Conservation (phyloP, 2,888 invertebrate species). For the Sclerodermus sp. region DNA sequence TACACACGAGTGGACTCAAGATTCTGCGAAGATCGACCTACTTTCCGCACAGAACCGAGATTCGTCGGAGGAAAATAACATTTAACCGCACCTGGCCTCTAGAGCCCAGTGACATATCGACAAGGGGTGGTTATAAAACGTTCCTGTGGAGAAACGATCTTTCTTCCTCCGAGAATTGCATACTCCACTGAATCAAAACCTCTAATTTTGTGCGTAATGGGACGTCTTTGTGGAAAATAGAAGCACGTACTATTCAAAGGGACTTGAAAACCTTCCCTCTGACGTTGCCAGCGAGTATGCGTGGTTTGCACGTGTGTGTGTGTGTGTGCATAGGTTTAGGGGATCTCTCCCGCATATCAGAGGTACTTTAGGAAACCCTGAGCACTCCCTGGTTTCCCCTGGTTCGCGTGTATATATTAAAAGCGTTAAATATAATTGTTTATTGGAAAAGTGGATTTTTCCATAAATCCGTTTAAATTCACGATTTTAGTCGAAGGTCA, state of each 20-base stretch:
- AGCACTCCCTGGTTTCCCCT: no score
- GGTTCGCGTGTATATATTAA: no score
- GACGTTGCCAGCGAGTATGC: no score
- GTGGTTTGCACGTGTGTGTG: no score
- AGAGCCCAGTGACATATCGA: constrained; percentile 9
- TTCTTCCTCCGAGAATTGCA: constrained; percentile 23
- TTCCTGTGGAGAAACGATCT: constrained; percentile 24
- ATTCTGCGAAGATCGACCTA: constrained; percentile 15
- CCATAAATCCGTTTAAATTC: no score
- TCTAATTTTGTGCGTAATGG: constrained; percentile 51
- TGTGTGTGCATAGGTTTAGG: no score
- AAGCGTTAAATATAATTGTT: no score
- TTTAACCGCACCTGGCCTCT: constrained; percentile 28
- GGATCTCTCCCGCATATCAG: no score
- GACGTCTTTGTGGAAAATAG: constrained; percentile 25
- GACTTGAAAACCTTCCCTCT: no score
- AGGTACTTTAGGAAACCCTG: no score
- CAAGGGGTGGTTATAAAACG: constrained; percentile 20
- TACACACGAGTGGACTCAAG: constrained; percentile 8
- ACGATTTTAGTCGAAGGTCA: constrained; percentile 23
- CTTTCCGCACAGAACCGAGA: constrained; percentile 15
- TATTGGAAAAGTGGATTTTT: no score
- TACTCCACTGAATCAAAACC: constrained; percentile 37
- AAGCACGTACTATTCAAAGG: no score
- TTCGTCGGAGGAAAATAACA: constrained; percentile 28